Conservation (phyloP, 2,113 vertebrate genomes). For the Xiphophorus couchianus region DNA sequence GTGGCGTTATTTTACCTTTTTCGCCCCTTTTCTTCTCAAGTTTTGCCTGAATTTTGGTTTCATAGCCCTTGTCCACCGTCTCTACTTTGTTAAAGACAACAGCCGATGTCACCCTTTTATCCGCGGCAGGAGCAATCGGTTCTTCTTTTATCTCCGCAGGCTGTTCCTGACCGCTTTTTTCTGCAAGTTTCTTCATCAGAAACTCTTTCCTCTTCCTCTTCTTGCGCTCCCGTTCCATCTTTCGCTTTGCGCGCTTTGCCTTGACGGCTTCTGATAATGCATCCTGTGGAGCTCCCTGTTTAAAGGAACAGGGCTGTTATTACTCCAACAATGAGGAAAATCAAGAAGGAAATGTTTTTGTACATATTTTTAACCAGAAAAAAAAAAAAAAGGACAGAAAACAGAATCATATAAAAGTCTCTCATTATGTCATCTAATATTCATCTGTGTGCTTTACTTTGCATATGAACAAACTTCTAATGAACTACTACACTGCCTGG, state of each 20-base stretch:
- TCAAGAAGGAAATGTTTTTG: not conserved
- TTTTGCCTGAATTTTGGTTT: conserved; percentile 79
- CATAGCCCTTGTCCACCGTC: conserved; percentile 75
- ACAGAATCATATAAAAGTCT: no score
- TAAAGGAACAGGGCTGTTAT: not conserved
- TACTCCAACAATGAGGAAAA: not conserved
- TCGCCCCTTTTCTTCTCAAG: conserved; percentile 81
- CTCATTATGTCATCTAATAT: no score
- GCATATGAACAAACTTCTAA: not conserved
- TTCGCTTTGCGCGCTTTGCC: conserved; percentile 85
- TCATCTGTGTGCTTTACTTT: not conserved
- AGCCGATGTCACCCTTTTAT: conserved; percentile 56
- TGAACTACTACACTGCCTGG: not conserved
- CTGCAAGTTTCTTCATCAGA: conserved; percentile 82
- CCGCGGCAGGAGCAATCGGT: not conserved
- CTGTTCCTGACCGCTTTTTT: conserved; percentile 45
- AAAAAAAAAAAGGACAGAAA: no score
- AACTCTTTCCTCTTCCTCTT: conserved; percentile 91
- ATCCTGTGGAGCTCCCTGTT: conserved; percentile 78
- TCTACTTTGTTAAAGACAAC: conserved; percentile 90
- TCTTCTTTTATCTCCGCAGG: conserved; percentile 43
- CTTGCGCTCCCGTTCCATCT: conserved; percentile 89
- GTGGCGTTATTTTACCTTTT: conserved; percentile 89
- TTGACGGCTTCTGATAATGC: conserved; percentile 80
- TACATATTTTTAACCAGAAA: no score